These are phyloP conservation scores for Muscicapa comitata DNA, from an alignment of 2,797 vertebrate genomes.

Conservation along the genomic window DNA sequence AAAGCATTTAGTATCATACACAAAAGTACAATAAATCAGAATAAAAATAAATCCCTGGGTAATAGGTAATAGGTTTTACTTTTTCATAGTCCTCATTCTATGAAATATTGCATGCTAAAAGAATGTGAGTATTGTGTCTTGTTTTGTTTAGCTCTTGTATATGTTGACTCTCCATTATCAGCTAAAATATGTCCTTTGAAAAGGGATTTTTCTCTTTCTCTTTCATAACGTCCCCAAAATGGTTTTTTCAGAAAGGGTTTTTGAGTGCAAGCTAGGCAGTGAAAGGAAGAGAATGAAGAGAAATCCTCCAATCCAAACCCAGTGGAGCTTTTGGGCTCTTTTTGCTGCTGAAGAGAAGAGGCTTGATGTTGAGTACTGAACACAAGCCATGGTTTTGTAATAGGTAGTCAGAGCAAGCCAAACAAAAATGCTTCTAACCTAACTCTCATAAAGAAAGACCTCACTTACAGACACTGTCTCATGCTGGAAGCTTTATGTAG, in stretches of 20 bases:
- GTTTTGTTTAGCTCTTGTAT: neutral
- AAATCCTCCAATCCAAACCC: neutral
- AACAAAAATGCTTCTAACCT: neutral
- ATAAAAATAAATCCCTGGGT: neutral
- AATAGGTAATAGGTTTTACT: neutral
- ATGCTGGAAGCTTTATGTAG: neutral
- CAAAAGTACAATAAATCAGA: neutral
- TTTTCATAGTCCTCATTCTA: neutral
- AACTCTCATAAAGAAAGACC: neutral
- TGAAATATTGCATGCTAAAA: neutral
- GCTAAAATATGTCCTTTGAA: neutral
- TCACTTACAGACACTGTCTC: neutral
- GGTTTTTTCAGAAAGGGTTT: neutral
- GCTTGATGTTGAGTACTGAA: neutral
- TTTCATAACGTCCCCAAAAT: neutral
- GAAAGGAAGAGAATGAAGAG: neutral
- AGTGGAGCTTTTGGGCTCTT: neutral
- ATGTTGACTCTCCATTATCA: neutral
- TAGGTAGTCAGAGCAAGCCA: neutral
- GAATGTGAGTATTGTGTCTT: neutral
- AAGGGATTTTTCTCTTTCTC: neutral
- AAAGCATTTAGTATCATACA: neutral
- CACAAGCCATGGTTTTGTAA: neutral
- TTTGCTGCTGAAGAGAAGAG: neutral
- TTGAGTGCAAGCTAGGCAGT: neutral